Conservation (phyloP, 1,140 invertebrate species). For the Ectropis grisescens region DNA sequence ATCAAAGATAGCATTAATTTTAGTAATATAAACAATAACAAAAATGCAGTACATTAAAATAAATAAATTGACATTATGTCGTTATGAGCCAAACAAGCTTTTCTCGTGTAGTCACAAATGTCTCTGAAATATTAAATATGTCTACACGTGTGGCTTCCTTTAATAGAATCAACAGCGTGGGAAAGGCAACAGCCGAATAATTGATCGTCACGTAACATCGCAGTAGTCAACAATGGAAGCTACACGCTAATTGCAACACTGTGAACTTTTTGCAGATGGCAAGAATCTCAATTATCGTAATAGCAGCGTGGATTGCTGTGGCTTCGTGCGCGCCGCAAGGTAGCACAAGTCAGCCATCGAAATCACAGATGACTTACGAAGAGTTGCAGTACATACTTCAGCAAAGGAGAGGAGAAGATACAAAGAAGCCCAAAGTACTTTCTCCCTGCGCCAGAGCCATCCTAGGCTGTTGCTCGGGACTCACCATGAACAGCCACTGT, state of each 20-base stretch:
- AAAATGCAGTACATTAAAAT: no score
- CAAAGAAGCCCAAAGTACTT: conserved; percentile 18
- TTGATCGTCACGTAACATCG: no score
- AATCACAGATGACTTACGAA: conserved; percentile 25
- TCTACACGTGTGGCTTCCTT: no score
- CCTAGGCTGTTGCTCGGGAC: conserved; percentile 37
- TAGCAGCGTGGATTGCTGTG: conserved; percentile 11
- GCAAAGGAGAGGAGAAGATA: conserved; percentile 20
- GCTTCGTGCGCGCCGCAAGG: conserved; percentile 18
- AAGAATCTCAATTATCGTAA: conserved; percentile 10
- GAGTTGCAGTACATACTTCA: conserved; percentile 41
- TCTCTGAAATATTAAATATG: no score
- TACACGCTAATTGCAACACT: background rate
- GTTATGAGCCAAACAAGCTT: no score
- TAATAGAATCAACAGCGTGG: no score
- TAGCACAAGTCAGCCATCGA: conserved; percentile 1
- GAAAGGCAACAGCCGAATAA: no score
- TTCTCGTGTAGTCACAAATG: no score
- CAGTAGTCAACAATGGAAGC: no score
- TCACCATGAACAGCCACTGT: conserved; percentile 36
- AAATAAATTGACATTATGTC: no score
- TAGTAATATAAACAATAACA: no score
- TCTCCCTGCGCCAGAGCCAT: conserved; percentile 52
- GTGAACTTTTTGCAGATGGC: conserved; percentile 16
- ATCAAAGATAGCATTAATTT: no score